Base-by-base conservation (phyloP, 2,113 vertebrate species). In the Ammodytes marinus region DNA sequence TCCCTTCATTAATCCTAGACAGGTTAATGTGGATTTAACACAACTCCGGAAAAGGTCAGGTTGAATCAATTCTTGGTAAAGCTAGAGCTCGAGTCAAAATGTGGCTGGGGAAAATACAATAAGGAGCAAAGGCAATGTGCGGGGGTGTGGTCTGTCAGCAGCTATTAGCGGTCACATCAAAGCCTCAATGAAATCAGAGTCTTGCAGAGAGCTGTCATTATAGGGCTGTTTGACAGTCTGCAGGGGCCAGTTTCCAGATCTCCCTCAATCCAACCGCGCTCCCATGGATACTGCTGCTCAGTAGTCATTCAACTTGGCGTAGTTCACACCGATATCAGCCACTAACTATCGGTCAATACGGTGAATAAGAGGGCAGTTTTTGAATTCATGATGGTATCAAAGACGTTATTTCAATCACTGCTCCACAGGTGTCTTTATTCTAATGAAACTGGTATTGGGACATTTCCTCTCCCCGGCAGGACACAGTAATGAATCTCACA, bases 131-230 rank as follows among this genome's bases (percentile, higher is more conserved):
- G 52, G 35, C 64, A 83, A 91, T 84, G 74, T 86, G 85, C 54
- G 15, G 71, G 27, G 79, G 82, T 77, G 74, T 78, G 79, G 82
- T 91, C 92, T 92, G 89, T 95, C 91, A 93, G 86, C 75, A 82
- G 90, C 89, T 81, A 94, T 94, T 93, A 94, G 80, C 49, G 80
- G 86, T 84, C 84, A 91, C 89, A 93, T 94, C 90, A 93, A 91
- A 94, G 90, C 79, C 79, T 89, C 88, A 89, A 93, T 89, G 86
- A 89, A 92, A 95, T 93, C 90, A 91, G 77, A 88, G 88, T 79
- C 79, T 91, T 85, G 88, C 88, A 84, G 83, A 90, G 89, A 89
- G 85, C 74, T 81, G 84, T 83, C 88, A 88, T 95, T 92, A 93
- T 75, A 75, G 77, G 79, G 64, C 86, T 87, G 88, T 79, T 81